phyloP scores from a whole-genome alignment of 2,797 vertebrate species.

The Lutjanus argentimaculatus region DNA sequence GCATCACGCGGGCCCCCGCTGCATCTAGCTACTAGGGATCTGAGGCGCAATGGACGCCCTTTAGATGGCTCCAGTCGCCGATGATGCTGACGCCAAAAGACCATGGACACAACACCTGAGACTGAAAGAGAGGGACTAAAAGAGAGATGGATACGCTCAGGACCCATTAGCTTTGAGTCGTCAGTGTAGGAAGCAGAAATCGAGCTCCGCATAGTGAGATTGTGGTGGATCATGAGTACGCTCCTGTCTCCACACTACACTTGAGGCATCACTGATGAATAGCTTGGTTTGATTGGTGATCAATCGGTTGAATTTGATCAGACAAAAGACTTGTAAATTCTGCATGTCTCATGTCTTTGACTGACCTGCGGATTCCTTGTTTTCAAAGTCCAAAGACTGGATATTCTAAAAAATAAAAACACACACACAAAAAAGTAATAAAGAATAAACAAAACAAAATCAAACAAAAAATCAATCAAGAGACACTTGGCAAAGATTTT shows the following conservation, averaged over 20 bases:
- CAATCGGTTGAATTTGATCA: conserved; percentile 50
- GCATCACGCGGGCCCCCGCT: conserved; percentile 84
- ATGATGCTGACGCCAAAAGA: conserved; percentile 71
- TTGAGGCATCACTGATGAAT: conserved; percentile 43
- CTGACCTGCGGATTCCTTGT: conserved; percentile 59
- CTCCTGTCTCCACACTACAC: conserved; percentile 43
- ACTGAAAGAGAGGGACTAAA: conserved; percentile 47
- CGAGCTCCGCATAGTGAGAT: conserved; percentile 34
- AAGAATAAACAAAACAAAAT: conserved; percentile 34
- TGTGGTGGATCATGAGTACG: conserved; percentile 26
- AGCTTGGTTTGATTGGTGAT: conserved; percentile 28
- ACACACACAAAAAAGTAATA: background rate
- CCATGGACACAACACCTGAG: conserved; percentile 32
- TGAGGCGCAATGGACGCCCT: conserved; percentile 80
- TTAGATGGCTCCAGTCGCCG: conserved; percentile 80
- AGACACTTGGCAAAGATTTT: conserved; percentile 14
- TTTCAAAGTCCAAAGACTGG: conserved; percentile 62
- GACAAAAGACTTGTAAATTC: conserved; percentile 82
- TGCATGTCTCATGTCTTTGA: conserved; percentile 79
- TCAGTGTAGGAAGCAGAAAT: conserved; percentile 51
- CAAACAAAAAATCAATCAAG: conserved; percentile 46
- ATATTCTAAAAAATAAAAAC: conserved; percentile 16
- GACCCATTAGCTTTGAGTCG: conserved; percentile 55
- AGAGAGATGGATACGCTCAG: conserved; percentile 58
- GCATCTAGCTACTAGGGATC: conserved; percentile 86